Conservation (phyloP, 2,888 invertebrate species). For the Melanargia galathea region DNA sequence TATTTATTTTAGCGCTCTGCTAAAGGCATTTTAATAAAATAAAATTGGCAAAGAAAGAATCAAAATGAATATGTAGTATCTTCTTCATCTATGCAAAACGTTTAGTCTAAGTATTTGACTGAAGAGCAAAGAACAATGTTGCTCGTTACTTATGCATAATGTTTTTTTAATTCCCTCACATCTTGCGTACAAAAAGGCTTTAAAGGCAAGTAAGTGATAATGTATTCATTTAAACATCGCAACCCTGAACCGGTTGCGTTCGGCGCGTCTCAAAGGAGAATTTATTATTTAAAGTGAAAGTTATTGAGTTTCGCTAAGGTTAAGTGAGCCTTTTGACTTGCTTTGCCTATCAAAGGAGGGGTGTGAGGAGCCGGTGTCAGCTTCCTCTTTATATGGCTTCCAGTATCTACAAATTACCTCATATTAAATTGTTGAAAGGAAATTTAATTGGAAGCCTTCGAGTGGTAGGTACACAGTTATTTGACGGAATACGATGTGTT, state of each 20-base stretch:
- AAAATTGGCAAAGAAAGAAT: too few relatives aligned
- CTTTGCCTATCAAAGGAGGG: conserved; percentile 52
- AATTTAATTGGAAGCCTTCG: conserved; percentile 33
- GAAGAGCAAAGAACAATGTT: conserved; percentile 15
- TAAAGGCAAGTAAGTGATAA: conserved; percentile 32
- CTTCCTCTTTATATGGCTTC: conserved; percentile 57
- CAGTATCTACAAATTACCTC: conserved; percentile 53
- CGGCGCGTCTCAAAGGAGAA: conserved; percentile 71
- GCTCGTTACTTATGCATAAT: conserved; percentile 12
- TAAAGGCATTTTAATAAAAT: too few relatives aligned
- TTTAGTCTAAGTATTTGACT: background rate
- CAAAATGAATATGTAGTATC: background rate
- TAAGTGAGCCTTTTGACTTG: conserved; percentile 78
- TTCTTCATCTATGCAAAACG: conserved; percentile 3
- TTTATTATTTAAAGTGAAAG: conserved; percentile 80
- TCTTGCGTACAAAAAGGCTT: conserved; percentile 23
- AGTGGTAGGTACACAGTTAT: conserved; percentile 16
- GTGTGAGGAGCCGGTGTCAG: conserved; percentile 59
- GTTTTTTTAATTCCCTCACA: conserved; percentile 22
- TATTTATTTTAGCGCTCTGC: too few relatives aligned
- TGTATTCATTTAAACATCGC: conserved; percentile 51
- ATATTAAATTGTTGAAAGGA: conserved; percentile 44
- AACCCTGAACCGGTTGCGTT: conserved; percentile 69
- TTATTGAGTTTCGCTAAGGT: conserved; percentile 80
- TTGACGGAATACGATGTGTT: conserved; percentile 13